Evolutionary conservation across 2,888 invertebrate species (phyloP).

Genomic region (Drosophila pseudotalamancana): DNA sequence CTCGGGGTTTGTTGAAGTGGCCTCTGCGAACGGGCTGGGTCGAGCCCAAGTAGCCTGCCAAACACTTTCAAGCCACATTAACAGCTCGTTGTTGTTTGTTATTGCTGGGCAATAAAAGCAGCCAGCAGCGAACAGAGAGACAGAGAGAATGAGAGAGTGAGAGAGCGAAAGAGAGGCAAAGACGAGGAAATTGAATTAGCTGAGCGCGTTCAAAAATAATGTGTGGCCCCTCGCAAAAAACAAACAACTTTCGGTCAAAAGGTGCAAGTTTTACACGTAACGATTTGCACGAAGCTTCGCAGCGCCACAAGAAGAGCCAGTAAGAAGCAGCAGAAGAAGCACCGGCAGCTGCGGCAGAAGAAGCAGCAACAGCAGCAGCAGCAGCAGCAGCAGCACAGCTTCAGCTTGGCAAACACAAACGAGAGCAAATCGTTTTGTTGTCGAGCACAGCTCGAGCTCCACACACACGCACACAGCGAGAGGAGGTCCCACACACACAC

Average conservation of each 20-base stretch:
- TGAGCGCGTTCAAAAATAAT: conserved; percentile 27
- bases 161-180: background rate
- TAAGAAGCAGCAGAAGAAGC: conserved; percentile 2
- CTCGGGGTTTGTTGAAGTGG: conserved; percentile 37
- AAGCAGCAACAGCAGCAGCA: background rate
- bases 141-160: background rate
- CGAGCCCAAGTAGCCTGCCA: conserved; percentile 55
- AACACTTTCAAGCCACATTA: conserved; percentile 70
- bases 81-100: conserved; percentile 61
- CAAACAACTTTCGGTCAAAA: conserved; percentile 76
- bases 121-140: conserved; percentile 8
- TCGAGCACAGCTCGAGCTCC: conserved; percentile 46
- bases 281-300: conserved; percentile 70
- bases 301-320: background rate
- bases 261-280: conserved; percentile 80
- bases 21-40: conserved; percentile 20
- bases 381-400: conserved; percentile 2
- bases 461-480: conserved; percentile 1
- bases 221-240: conserved; percentile 44
- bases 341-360: background rate
- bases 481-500: conserved; percentile 11
- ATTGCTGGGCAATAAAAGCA: conserved; percentile 57
- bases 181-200: conserved; percentile 56
- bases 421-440: conserved; percentile 80
- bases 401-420: conserved; percentile 64